Conservation (phyloP, 2,888 invertebrate species). For the Rutpela maculata region DNA sequence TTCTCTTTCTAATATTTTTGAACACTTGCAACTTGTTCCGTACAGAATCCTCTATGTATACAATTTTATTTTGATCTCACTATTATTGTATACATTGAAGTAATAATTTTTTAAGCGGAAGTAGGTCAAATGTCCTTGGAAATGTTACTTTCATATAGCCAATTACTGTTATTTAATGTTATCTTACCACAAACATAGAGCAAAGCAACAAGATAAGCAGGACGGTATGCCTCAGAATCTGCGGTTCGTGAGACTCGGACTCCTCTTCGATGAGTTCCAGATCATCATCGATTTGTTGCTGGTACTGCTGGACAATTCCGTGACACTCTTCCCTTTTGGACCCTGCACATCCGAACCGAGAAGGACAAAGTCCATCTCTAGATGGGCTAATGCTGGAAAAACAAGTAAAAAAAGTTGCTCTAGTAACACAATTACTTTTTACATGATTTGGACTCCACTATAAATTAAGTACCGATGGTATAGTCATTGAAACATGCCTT, state of each 20-base stretch:
- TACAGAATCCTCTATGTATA: too few species aligned
- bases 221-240: constrained; percentile 88
- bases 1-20: too few species aligned
- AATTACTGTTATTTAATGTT: background rate
- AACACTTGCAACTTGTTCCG: too few species aligned
- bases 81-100: too few species aligned
- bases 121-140: too few species aligned
- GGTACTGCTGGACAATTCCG: constrained; percentile 75
- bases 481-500: constrained; percentile 45
- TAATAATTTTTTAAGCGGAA: too few species aligned
- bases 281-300: constrained; percentile 74
- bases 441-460: too few species aligned
- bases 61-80: too few species aligned
- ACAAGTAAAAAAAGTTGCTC: too few species aligned
- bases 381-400: constrained; percentile 48
- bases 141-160: too few species aligned
- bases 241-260: constrained; percentile 78
- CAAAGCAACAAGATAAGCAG: constrained; percentile 86
- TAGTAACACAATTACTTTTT: too few species aligned
- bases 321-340: constrained; percentile 75
- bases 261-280: constrained; percentile 76
- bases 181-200: constrained; percentile 92
- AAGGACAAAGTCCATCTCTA: constrained; percentile 70
- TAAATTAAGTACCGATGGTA: too few species aligned
- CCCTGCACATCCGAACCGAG: constrained; percentile 75